Base-by-base conservation (phyloP, 2,888 invertebrate species). In the Eretmocerus hayati region DNA sequence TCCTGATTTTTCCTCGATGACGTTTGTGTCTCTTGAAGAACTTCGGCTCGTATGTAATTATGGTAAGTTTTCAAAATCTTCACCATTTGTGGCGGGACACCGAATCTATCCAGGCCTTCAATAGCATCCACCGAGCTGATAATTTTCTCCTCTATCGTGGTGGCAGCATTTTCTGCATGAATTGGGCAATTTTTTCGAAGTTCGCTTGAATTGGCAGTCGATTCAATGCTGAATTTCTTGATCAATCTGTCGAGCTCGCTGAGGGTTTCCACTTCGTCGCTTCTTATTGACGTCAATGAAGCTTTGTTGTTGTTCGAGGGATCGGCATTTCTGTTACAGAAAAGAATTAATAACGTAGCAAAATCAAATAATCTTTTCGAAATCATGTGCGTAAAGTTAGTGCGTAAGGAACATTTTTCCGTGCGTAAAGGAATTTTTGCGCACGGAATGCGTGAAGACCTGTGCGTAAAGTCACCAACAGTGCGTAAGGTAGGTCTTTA, bases 41-140 rank as follows among this genome's bases (percentile, higher is more conserved):
- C 26, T 46, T 59, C 47, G 30, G 36, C 48, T 16, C 48, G 59
- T 13, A 59, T 32, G 52, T 63, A 68, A 1, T 53, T 45, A 22
- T 67, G 59, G 48, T 64, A 66, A 21, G 56, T 49, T 56, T 61
- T 68, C 11, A 69, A 41, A 5, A 58, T 42, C 49, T 61, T 62
- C 3, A 64, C 46, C 23, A 71, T 52, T 20, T 59, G 57, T 3
- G 57, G 48, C 1, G 67, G 66, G 16, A 69, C 55, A 42, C 61
- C 61, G 42, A 58, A 60, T 37, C 55, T 43, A 41, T 60, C 60
- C 13, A 71, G 47, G 16, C 61, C 63, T 37, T 69, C 62, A 8
- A 63, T 49, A 11, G 62, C 47, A 40, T 64, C 62, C 3, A 64
- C 48, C 22, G 49, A 54, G 16, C 53, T 52, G 2, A 54, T 31